Percentiles rank a stretch among this genome's conserved stretches.
Conservation (phyloP, 2,113 vertebrate genomes). For the Pituophis catenifer region DNA sequence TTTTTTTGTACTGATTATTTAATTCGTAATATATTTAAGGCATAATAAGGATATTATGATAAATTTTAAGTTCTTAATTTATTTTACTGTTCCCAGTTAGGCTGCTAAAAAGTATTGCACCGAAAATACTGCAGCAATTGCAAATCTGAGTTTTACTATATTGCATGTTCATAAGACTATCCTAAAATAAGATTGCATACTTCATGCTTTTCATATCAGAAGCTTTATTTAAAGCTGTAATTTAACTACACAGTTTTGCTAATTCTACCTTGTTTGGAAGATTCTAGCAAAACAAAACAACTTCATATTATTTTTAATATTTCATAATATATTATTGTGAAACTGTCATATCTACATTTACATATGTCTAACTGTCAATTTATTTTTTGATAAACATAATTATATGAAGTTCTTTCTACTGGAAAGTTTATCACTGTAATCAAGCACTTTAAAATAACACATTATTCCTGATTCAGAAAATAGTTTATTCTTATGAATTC, state of each 20-base stretch:
- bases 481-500: not conserved
- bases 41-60: not conserved
- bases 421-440: not conserved
- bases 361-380: not conserved
- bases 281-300: not conserved
- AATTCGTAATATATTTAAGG: not conserved
- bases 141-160: not conserved
- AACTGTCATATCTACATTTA: not conserved
- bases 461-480: not conserved
- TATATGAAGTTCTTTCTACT: not conserved
- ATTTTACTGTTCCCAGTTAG: not conserved
- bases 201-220: constrained; percentile 34
- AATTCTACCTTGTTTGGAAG: not conserved
- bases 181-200: constrained; percentile 10
- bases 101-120: not conserved
- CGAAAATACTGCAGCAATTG: not conserved
- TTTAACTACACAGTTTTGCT: not conserved
- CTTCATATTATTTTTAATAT: not conserved
- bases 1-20: not conserved
- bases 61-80: not conserved
- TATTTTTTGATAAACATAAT: not conserved
- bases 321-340: not conserved
- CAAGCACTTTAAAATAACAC: not conserved
- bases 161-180: not conserved
- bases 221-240: not conserved